Evolutionary conservation across 2,888 invertebrate species (phyloP).

Genomic region (Orchesellides sinensis): DNA sequence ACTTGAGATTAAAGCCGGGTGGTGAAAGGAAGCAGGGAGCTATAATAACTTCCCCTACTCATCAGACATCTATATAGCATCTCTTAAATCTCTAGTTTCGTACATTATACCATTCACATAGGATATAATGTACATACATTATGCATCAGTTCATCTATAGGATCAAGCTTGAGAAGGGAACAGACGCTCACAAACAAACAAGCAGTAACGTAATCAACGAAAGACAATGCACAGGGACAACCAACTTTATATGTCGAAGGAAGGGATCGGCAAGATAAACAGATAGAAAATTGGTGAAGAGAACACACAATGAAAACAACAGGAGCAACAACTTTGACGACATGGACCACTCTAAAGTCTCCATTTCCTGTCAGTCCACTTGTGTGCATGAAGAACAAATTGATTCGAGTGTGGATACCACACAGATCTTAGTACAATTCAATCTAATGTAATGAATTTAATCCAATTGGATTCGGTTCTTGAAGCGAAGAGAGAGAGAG

Average conservation of each 20-base stretch:
- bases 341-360: slow-evolving; percentile 15
- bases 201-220: slow-evolving; percentile 36
- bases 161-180: too few relatives aligned
- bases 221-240: slow-evolving; percentile 34
- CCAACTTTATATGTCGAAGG: background rate
- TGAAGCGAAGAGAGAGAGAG: slow-evolving; percentile 23
- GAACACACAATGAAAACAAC: slow-evolving; percentile 25
- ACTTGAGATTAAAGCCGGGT: background rate
- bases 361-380: slow-evolving; percentile 46
- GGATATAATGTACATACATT: too few relatives aligned
- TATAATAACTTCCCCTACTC: slow-evolving; percentile 7
- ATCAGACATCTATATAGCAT: too few relatives aligned
- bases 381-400: slow-evolving; percentile 38
- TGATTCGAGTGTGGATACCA: slow-evolving; percentile 48
- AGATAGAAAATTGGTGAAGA: slow-evolving; percentile 1
- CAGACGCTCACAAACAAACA: slow-evolving; percentile 21
- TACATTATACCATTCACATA: too few relatives aligned
- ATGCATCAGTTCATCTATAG: too few relatives aligned
- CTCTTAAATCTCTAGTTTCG: too few relatives aligned
- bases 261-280: background rate
- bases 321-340: slow-evolving; percentile 1
- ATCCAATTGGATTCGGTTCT: slow-evolving; percentile 61
- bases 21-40: slow-evolving; percentile 12
- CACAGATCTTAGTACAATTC: slow-evolving; percentile 45
- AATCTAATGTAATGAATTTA: slow-evolving; percentile 64